Conservation (phyloP, 1,140 invertebrate species). For the Mylabris phalerata region DNA sequence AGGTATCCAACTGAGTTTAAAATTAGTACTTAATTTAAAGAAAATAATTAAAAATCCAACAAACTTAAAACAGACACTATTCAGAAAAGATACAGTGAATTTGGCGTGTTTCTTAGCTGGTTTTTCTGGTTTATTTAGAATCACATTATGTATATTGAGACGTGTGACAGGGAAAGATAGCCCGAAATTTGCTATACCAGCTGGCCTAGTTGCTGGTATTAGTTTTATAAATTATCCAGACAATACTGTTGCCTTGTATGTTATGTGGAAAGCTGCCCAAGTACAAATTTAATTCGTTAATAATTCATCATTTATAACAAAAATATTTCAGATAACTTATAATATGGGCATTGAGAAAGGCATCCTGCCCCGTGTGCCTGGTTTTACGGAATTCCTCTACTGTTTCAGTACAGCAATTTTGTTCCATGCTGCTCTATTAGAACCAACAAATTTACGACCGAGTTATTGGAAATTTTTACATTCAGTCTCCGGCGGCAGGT, state of each 20-base stretch:
- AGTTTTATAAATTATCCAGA: slow-evolving; percentile 59
- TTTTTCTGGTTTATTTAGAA: slow-evolving; percentile 57
- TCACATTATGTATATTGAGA: slow-evolving; percentile 53
- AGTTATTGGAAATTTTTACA: slow-evolving; percentile 82
- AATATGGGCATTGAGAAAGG: slow-evolving; percentile 51
- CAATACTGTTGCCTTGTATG: slow-evolving; percentile 60
- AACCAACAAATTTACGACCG: slow-evolving; percentile 68
- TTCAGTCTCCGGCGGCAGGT: slow-evolving; percentile 67
- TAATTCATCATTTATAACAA: not conserved
- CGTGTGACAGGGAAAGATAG: slow-evolving; percentile 51
- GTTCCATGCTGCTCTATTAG: slow-evolving; percentile 73
- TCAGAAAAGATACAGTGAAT: slow-evolving; percentile 51
- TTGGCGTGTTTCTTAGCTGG: slow-evolving; percentile 57
- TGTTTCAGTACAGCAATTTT: slow-evolving; percentile 70
- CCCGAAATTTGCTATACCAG: slow-evolving; percentile 53
- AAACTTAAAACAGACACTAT: slow-evolving; percentile 46
- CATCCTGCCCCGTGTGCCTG: slow-evolving; percentile 53
- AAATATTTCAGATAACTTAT: slow-evolving; percentile 51
- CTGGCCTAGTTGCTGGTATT: slow-evolving; percentile 55
- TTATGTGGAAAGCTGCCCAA: slow-evolving; percentile 66
- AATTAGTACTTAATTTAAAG: slow-evolving; percentile 47
- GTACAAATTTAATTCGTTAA: slow-evolving; percentile 39
- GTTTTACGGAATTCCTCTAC: slow-evolving; percentile 64
- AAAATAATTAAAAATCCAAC: slow-evolving; percentile 46
- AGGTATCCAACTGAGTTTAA: slow-evolving; percentile 52